phyloP scores from a whole-genome alignment of 2,797 vertebrate genomes.

The Macrochelys suwanniensis region DNA sequence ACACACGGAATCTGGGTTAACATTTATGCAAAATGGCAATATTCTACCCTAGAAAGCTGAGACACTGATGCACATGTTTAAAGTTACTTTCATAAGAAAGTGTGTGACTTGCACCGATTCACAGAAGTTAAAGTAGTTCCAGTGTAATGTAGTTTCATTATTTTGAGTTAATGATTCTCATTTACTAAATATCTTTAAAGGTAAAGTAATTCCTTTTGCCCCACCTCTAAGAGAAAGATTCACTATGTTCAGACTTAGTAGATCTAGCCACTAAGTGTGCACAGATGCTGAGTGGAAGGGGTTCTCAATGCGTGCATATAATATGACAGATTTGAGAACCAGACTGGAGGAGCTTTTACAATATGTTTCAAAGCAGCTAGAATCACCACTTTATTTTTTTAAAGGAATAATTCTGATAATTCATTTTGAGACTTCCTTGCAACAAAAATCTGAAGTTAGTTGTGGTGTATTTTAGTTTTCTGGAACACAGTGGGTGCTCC shows the following conservation, averaged over 20 bases:
- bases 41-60: background rate
- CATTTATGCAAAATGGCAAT: background rate
- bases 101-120: conserved; percentile 3
- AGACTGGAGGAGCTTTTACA: background rate
- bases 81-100: conserved; percentile 9
- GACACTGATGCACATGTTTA: background rate
- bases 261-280: background rate
- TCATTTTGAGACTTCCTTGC: background rate
- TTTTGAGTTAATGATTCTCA: background rate
- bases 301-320: background rate
- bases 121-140: conserved; percentile 29
- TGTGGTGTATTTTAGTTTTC: background rate
- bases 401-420: background rate
- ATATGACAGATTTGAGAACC: background rate
- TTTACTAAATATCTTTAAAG: background rate
- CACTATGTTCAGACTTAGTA: background rate
- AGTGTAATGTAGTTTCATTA: background rate
- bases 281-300: background rate
- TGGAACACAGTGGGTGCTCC: conserved; percentile 30
- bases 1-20: background rate
- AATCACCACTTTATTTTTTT: background rate
- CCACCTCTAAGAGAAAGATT: background rate
- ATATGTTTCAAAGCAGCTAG: background rate
- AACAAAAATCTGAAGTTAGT: background rate
- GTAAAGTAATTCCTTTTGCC: background rate